A percentile compares a stretch with the other conserved stretches of the same genome.
Evolutionary conservation across 37 sponge, comb jelly and placozoan genomes (phyloP).

Genomic region (Tethya wilhelma): DNA sequence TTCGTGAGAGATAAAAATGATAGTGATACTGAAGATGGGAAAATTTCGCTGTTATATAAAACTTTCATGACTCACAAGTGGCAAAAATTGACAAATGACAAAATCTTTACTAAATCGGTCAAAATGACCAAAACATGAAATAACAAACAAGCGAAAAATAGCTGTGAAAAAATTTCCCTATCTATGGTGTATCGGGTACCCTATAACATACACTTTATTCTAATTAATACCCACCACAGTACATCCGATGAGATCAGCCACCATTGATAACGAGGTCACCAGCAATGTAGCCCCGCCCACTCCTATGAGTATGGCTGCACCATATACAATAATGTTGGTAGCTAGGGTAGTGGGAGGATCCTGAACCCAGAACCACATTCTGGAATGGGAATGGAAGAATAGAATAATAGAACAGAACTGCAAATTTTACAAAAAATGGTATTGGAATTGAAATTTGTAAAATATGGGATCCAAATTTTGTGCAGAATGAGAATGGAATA

Average conservation of each 20-base stretch:
- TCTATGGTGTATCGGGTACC: too few relatives aligned
- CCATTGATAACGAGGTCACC: conserved; percentile 91
- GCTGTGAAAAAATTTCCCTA: too few relatives aligned
- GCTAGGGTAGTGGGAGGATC: background rate
- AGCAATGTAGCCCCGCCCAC: conserved; percentile 82
- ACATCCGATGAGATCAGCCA: conserved; percentile 90
- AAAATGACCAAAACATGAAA: too few relatives aligned
- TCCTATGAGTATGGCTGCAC: conserved; percentile 75
- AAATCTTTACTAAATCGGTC: too few relatives aligned
- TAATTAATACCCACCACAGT: conserved; percentile 54
- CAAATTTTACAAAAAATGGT: background rate
- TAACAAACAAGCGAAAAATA: too few relatives aligned
- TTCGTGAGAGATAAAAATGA: background rate
- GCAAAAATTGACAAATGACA: too few relatives aligned
- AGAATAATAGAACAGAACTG: background rate
- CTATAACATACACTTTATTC: background rate
- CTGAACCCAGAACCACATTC: conserved; percentile 57
- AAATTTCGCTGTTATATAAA: too few relatives aligned
- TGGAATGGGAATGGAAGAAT: background rate
- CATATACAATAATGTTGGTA: conserved; percentile 49
- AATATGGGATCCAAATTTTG: too few relatives aligned
- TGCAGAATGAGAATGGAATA: too few relatives aligned
- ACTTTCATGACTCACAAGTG: too few relatives aligned
- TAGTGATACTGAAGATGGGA: too few relatives aligned
- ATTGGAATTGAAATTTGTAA: too few relatives aligned